Evolutionary conservation across 2,113 vertebrate genomes (phyloP).

Genomic region (Calyptommatus sinebrachiatus): DNA sequence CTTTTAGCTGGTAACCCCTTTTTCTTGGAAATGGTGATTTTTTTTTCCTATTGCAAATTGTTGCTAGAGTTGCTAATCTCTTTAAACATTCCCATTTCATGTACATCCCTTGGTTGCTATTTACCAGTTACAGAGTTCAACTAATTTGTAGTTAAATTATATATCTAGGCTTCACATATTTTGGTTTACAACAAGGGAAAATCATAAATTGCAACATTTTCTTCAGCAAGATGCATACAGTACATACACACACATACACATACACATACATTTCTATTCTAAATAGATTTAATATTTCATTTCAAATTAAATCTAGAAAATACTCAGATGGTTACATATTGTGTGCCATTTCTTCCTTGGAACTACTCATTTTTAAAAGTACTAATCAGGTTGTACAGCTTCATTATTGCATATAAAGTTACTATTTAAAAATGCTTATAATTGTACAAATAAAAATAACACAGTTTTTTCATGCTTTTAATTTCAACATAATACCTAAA

Average conservation of each 20-base stretch:
- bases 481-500: conserved; percentile 48
- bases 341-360: conserved; percentile 30
- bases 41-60: not conserved
- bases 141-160: no score
- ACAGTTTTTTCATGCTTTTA: conserved; percentile 46
- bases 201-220: not conserved
- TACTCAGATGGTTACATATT: conserved; percentile 46
- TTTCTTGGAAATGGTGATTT: not conserved
- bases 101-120: not conserved
- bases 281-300: conserved; percentile 23
- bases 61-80: not conserved
- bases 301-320: conserved; percentile 37
- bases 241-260: not conserved
- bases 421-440: conserved; percentile 38
- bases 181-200: not conserved
- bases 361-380: conserved; percentile 2
- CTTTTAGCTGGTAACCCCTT: no score
- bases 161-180: not conserved
- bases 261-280: not conserved
- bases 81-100: not conserved
- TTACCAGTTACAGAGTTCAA: not conserved
- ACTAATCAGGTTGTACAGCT: conserved; percentile 30
- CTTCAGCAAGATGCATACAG: not conserved
- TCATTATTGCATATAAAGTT: conserved; percentile 46
- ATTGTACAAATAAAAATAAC: conserved; percentile 11